phyloP scores from a whole-genome alignment of 2,113 vertebrate species.

The Tamias sibiricus region DNA sequence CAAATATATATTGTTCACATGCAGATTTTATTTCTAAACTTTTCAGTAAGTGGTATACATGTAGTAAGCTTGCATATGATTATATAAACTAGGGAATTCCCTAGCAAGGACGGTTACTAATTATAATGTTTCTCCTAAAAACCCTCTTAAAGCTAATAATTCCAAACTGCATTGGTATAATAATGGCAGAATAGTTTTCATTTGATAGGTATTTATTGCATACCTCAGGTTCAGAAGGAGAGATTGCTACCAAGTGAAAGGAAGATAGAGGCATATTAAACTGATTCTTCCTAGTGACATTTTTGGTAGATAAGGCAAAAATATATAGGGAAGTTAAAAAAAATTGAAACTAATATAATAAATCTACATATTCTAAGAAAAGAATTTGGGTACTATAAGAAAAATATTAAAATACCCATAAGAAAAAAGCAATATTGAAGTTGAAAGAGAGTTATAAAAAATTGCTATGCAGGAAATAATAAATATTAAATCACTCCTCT shows the following conservation, averaged over 20 bases:
- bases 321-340: constrained; percentile 14
- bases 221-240: not conserved
- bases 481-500: constrained; percentile 74
- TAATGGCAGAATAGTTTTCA: not conserved
- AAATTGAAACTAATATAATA: constrained; percentile 46
- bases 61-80: not conserved
- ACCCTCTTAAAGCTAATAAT: not conserved
- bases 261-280: not conserved
- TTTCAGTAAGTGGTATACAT: not conserved
- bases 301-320: constrained; percentile 47
- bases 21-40: not conserved
- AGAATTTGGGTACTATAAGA: constrained; percentile 27
- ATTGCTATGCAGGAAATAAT: constrained; percentile 64
- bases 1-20: not conserved
- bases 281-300: not conserved
- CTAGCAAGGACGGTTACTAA: not conserved
- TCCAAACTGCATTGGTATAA: not conserved
- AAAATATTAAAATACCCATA: constrained; percentile 47
- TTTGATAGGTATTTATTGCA: not conserved
- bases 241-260: not conserved
- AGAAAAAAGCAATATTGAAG: constrained; percentile 40
- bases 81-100: not conserved
- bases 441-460: constrained; percentile 65
- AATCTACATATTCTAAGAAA: constrained; percentile 35
- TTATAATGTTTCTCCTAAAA: constrained; percentile 13